Base-by-base conservation (phyloP, 1,140 invertebrate genomes). In the Drosophila pectinifera region DNA sequence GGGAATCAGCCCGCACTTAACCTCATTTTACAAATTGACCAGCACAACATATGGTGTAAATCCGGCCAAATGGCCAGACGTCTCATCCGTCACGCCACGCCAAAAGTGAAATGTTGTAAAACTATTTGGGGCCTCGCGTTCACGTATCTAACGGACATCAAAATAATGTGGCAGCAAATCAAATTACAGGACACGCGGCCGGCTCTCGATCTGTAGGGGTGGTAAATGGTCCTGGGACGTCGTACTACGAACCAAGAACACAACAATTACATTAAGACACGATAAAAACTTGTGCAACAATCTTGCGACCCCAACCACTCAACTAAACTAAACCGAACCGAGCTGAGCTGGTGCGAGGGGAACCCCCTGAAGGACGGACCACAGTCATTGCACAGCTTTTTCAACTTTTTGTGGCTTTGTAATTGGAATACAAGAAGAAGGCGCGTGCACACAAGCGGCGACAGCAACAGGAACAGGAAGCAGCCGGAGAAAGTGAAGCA, bases 241-340 rank as follows among this genome's bases (percentile, higher is more conserved):
- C 26, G 28, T 51, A 18, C 20, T 56, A 65, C 73, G 64, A 64
- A 73, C 69, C 70, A 43, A 73, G 82, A 89, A 89, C 84, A 89
- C 84, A 89, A 89, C 84, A 89, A 89, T 89, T 89, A 89, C 84
- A 89, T 89, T 89, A 89, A 89, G 84, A 89, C 85, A 80, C 84
- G 85, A 89, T 89, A 89, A 89, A 89, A 89, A 89, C 69, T 89
- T 89, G 84, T 89, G 84, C 84, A 84, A 88, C 80, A 83, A 86
- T 88, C 83, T 69, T 53, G 69, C 39, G 45, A 59, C 58, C 62
- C 58, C 55, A 39, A 54, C 70, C 58, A 65, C 63, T 45, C 34
- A 42, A 65, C 39, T 22, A 53, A 61, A 65, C 41, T 31, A 11
- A 68, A 69, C 62, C 28, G 42, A 34, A 34, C 26, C 13, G 36